phyloP scores from a whole-genome alignment of 2,888 invertebrate genomes.

The Ornithoptera alexandrae region DNA sequence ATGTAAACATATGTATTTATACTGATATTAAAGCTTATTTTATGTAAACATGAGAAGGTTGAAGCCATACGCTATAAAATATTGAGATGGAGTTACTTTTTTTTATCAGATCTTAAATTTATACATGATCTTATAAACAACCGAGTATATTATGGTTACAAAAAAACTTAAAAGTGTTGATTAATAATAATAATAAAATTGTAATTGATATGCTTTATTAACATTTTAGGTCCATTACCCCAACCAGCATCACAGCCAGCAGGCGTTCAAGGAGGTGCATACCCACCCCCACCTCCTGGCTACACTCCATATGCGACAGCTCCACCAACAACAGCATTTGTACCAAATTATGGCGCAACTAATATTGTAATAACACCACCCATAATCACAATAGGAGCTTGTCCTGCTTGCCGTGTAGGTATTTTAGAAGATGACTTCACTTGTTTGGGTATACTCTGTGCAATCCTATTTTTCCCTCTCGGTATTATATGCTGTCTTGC shows the following conservation, averaged over 20 bases:
- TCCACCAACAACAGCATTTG: slow-evolving; percentile 67
- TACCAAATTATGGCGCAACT: slow-evolving; percentile 81
- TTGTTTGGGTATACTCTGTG: slow-evolving; percentile 90
- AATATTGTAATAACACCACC: slow-evolving; percentile 85
- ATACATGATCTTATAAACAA: neutral
- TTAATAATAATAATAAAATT: neutral
- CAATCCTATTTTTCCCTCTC: slow-evolving; percentile 91
- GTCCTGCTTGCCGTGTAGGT: slow-evolving; percentile 93
- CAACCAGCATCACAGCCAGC: slow-evolving; percentile 34
- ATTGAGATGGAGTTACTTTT: neutral
- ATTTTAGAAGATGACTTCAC: slow-evolving; percentile 93
- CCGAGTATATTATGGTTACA: neutral
- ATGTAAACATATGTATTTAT: too few species aligned
- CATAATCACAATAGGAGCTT: slow-evolving; percentile 91
- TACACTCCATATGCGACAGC: slow-evolving; percentile 73
- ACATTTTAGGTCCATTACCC: slow-evolving; percentile 42
- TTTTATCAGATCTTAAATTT: neutral
- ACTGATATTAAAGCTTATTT: neutral
- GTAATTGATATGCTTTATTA: neutral
- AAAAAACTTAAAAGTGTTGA: neutral
- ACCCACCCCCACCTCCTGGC: slow-evolving; percentile 78
- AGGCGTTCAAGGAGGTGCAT: slow-evolving; percentile 42
- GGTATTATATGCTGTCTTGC: slow-evolving; percentile 93
- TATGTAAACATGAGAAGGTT: neutral
- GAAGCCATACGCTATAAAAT: neutral